Conservation (phyloP, 2,888 invertebrate species). For the Macrosiphum euphorbiae region DNA sequence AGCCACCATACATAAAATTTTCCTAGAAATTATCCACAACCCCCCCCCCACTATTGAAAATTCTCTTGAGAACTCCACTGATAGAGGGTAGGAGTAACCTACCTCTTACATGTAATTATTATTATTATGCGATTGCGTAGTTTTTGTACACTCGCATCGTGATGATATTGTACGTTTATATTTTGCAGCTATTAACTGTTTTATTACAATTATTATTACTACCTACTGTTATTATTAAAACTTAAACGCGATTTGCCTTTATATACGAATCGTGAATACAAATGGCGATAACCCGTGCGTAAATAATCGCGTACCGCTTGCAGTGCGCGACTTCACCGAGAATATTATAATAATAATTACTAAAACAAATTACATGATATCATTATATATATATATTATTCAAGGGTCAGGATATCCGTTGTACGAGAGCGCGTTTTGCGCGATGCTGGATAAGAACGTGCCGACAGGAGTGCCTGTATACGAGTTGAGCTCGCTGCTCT, state of each 20-base stretch:
- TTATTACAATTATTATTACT: not conserved
- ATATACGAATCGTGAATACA: not conserved
- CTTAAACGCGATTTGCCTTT: not conserved
- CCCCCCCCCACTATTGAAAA: no score
- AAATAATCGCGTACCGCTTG: not conserved
- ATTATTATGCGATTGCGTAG: not conserved
- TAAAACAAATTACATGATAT: not conserved
- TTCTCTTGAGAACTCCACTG: no score
- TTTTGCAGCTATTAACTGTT: not conserved
- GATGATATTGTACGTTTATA: not conserved
- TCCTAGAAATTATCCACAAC: no score
- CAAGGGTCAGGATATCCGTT: constrained; percentile 73
- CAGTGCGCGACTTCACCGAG: not conserved
- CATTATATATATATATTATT: constrained; percentile 25
- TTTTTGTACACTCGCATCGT: not conserved
- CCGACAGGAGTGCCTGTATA: constrained; percentile 78
- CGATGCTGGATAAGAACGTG: constrained; percentile 76
- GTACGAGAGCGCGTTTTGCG: constrained; percentile 85
- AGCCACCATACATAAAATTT: no score
- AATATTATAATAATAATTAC: not conserved
- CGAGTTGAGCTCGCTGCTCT: constrained; percentile 84
- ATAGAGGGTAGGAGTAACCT: no score
- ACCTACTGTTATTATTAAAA: not conserved
- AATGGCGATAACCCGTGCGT: not conserved
- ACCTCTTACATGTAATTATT: not conserved